phyloP scores from a whole-genome alignment of 1,140 invertebrate genomes.

The Camponotus floridanus region DNA sequence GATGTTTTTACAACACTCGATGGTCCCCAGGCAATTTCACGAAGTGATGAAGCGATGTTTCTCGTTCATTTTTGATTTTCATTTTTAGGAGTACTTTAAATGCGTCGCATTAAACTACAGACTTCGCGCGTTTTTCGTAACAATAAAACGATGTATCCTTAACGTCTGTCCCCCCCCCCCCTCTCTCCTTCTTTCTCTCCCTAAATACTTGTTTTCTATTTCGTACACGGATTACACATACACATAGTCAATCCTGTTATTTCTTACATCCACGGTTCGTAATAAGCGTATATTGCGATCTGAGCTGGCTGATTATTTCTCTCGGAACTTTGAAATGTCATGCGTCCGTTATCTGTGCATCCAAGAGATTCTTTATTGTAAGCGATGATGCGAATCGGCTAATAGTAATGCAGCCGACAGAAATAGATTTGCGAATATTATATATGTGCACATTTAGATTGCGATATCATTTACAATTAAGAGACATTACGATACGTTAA shows the following conservation, averaged over 20 bases:
- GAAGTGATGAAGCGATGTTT: not conserved
- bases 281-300: constrained; percentile 39
- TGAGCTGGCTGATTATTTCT: constrained; percentile 50
- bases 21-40: not conserved
- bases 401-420: constrained; percentile 16
- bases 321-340: constrained; percentile 6
- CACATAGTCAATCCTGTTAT: constrained; percentile 3
- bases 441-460: not conserved
- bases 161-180: not conserved
- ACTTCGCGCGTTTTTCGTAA: constrained; percentile 7
- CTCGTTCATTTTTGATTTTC: not conserved
- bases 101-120: not conserved
- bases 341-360: not conserved
- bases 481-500: not conserved
- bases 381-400: constrained; percentile 44
- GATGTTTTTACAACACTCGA: not conserved
- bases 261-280: constrained; percentile 27
- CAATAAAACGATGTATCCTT: constrained; percentile 5
- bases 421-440: constrained; percentile 17
- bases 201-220: too few species aligned
- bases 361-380: constrained; percentile 18
- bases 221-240: too few species aligned
- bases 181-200: too few species aligned
- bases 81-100: not conserved
- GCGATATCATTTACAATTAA: not conserved